These are phyloP conservation scores for Galerucella calmariensis DNA, from an alignment of 2,888 invertebrate genomes.

Conservation along the genomic window DNA sequence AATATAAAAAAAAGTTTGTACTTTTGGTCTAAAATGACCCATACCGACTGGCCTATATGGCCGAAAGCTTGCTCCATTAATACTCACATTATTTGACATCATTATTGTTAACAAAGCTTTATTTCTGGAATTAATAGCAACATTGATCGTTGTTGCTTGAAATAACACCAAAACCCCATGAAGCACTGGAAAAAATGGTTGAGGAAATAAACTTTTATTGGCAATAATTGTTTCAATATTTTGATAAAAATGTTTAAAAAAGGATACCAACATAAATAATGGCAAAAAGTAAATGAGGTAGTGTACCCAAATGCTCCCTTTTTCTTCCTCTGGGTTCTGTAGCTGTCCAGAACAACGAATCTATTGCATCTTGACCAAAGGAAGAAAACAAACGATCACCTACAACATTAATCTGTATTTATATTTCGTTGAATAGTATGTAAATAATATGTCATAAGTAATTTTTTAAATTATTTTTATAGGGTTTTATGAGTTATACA, in stretches of 20 bases:
- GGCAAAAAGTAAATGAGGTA: constrained; percentile 92
- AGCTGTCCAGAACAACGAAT: constrained; percentile 98
- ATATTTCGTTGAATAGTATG: no score
- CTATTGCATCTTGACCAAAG: constrained; percentile 97
- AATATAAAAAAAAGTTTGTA: no score
- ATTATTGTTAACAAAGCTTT: constrained; percentile 97
- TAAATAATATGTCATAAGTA: no score
- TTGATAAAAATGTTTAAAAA: constrained; percentile 58
- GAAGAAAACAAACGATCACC: constrained; percentile 95
- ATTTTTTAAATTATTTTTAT: no score
- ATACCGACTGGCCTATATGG: no score
- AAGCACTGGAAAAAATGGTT: constrained; percentile 69
- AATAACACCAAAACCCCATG: constrained; percentile 91
- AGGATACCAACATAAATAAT: constrained; percentile 95
- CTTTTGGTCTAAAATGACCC: no score
- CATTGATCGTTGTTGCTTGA: constrained; percentile 98
- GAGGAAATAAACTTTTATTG: constrained; percentile 39
- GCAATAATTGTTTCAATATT: background rate
- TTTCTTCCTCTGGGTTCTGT: constrained; percentile 91
- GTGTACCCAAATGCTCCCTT: constrained; percentile 84
- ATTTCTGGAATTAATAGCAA: constrained; percentile 99
- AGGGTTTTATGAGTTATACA: no score
- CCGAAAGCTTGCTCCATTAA: background rate
- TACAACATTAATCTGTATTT: background rate
- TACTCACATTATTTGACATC: constrained; percentile 98